Evolutionary conservation across 1,140 invertebrate species (phyloP).

Genomic region (Charaxes varanes): DNA sequence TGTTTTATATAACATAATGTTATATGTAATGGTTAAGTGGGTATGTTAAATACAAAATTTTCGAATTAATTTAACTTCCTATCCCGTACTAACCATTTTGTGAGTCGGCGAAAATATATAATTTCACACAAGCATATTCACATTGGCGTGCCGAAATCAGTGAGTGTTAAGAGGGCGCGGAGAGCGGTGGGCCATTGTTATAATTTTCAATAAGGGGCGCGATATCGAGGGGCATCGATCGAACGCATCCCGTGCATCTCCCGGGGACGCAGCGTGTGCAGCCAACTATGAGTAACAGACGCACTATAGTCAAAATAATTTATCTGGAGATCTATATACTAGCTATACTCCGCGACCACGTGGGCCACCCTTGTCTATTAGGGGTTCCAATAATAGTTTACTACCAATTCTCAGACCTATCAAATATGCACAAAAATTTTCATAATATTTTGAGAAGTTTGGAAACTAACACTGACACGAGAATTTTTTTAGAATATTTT

Average conservation of each 20-base stretch:
- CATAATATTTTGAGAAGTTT: too few species aligned
- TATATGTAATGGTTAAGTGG: too few species aligned
- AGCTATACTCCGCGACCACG: too few species aligned
- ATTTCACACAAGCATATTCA: constrained; percentile 36
- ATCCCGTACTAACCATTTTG: neutral
- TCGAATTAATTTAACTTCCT: too few species aligned
- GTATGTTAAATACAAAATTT: too few species aligned
- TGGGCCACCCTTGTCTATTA: too few species aligned
- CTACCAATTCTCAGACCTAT: too few species aligned
- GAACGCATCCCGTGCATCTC: constrained; percentile 44
- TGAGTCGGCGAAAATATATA: constrained; percentile 8
- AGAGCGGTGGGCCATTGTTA: constrained; percentile 68
- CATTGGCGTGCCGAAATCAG: constrained; percentile 58
- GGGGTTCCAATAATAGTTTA: too few species aligned
- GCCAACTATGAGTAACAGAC: constrained; percentile 54
- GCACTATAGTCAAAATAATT: constrained; percentile 26
- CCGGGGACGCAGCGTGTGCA: constrained; percentile 48
- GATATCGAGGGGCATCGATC: constrained; percentile 70
- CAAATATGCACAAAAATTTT: too few species aligned
- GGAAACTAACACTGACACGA: too few species aligned
- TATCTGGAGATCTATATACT: neutral
- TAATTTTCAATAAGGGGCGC: constrained; percentile 74
- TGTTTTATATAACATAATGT: too few species aligned
- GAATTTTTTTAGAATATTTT: too few species aligned
- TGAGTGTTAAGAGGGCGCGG: constrained; percentile 68